A percentile compares a stretch with the other conserved stretches of the same genome.
Evolutionary conservation across 2,113 vertebrate species (phyloP).

Genomic region (Etheostoma cragini): DNA sequence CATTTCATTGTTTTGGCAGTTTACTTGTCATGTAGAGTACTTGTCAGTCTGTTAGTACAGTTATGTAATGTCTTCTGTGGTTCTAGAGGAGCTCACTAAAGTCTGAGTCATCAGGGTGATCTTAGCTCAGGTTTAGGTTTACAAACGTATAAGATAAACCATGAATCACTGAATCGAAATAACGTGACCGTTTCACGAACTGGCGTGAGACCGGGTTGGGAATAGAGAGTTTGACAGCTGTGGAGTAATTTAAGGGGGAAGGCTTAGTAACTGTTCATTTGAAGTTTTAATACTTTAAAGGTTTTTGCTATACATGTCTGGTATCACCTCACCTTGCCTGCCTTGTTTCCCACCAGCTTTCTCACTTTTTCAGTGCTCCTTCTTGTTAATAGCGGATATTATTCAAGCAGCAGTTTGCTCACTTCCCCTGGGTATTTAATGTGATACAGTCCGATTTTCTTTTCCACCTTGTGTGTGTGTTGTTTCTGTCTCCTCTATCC

Average conservation of each 20-base stretch:
- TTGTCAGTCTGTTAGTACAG: neutral
- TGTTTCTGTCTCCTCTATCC: constrained; percentile 10
- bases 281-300: neutral
- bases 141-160: neutral
- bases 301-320: neutral
- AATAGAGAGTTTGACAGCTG: too few relatives aligned
- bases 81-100: too few relatives aligned
- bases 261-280: too few relatives aligned
- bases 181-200: too few relatives aligned
- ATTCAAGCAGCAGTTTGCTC: constrained; percentile 26
- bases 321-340: neutral
- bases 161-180: too few relatives aligned
- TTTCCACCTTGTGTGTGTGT: constrained; percentile 13
- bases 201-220: too few relatives aligned
- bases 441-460: constrained; percentile 13
- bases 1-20: too few relatives aligned
- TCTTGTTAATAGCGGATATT: constrained; percentile 32
- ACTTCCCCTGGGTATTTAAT: constrained; percentile 33
- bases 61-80: too few relatives aligned
- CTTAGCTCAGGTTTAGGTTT: neutral
- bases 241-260: too few relatives aligned
- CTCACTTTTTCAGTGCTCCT: neutral
- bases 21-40: too few relatives aligned
- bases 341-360: constrained; percentile 1
- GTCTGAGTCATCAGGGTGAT: neutral